Conservation (phyloP, 1,140 invertebrate genomes). For the Oryctes rhinoceros region DNA sequence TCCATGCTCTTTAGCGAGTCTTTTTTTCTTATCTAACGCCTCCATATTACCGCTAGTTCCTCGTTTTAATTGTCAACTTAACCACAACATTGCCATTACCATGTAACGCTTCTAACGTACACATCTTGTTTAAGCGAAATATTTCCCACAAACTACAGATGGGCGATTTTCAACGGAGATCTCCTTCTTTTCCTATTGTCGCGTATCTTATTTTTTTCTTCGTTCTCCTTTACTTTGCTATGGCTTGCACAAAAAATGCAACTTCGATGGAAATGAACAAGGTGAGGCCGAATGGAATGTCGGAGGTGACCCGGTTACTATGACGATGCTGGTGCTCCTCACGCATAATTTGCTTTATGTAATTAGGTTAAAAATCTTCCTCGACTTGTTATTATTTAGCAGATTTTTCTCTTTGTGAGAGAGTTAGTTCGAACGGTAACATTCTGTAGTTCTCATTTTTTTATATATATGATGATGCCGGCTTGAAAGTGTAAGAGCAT, state of each 20-base stretch:
- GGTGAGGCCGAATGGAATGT: conserved; percentile 11
- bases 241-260: neutral
- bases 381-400: neutral
- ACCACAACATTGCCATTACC: conserved; percentile 4
- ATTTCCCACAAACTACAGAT: neutral
- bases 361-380: conserved; percentile 7
- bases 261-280: neutral
- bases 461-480: too few species aligned
- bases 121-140: neutral
- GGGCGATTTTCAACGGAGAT: neutral
- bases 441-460: too few species aligned
- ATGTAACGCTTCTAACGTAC: neutral
- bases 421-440: too few species aligned
- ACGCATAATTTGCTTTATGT: conserved; percentile 14
- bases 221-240: neutral
- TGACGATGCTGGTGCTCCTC: neutral
- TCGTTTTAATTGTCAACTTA: conserved; percentile 1
- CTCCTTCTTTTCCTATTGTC: neutral
- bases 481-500: too few species aligned
- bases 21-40: neutral
- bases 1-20: neutral
- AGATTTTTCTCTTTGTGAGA: too few species aligned
- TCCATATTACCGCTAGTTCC: neutral
- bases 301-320: conserved; percentile 15
- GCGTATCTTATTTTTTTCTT: neutral